Conservation (phyloP, 2,888 invertebrate species). For the Alviniconcha strummeri region DNA sequence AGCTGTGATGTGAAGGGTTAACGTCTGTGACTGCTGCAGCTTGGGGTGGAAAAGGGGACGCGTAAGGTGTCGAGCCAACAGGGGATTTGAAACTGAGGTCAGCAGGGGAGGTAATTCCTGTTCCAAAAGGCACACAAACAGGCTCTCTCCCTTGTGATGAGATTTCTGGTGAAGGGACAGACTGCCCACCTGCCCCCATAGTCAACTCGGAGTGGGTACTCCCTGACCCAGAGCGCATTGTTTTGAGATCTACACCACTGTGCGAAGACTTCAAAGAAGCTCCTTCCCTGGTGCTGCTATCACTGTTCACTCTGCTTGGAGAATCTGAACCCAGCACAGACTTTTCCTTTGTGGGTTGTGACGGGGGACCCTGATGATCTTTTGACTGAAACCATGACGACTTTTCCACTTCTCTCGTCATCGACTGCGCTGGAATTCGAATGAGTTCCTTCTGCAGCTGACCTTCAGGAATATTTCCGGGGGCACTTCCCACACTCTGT, state of each 20-base stretch:
- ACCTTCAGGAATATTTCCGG: not conserved
- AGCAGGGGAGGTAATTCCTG: not conserved
- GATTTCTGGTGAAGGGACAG: not conserved
- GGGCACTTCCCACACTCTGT: not conserved
- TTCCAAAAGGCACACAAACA: constrained; percentile 17
- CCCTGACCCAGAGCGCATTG: not conserved
- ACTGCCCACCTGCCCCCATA: not conserved
- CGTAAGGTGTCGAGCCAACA: not conserved
- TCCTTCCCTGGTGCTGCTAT: not conserved
- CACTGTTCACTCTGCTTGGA: not conserved
- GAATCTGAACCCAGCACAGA: not conserved
- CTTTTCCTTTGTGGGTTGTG: not conserved
- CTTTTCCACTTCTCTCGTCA: constrained; percentile 61
- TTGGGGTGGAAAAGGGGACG: not conserved
- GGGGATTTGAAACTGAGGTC: not conserved
- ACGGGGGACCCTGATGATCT: not conserved
- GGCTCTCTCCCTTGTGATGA: too few relatives aligned
- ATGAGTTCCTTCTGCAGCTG: constrained; percentile 56
- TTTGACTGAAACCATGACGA: constrained; percentile 36
- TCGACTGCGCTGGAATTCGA: constrained; percentile 61
- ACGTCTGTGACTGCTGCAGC: not conserved
- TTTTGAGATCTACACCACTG: not conserved
- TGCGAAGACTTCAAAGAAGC: not conserved
- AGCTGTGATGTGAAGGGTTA: not conserved
- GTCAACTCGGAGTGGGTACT: not conserved